Evolutionary conservation across 92 coral and sea anemone species (phyloP).

Genomic region (Ricordea florida): DNA sequence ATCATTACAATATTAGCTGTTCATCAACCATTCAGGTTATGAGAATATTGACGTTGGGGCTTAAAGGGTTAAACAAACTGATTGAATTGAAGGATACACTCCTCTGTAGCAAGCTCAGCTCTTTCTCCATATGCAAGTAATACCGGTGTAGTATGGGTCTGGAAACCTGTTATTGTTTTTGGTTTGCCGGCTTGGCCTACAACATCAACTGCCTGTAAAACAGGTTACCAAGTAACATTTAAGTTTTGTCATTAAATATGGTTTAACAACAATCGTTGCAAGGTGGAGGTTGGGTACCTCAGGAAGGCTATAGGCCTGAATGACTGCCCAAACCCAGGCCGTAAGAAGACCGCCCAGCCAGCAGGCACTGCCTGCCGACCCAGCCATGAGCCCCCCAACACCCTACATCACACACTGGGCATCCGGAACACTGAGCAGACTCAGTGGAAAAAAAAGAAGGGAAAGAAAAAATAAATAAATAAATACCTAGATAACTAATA

Average conservation of each 20-base stretch:
- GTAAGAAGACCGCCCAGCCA: too few relatives aligned
- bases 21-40: neutral
- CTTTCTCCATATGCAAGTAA: conserved; percentile 96
- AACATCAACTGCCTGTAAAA: conserved; percentile 92
- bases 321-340: too few relatives aligned
- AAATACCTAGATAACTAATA: neutral
- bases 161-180: conserved; percentile 97
- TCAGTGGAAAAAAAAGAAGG: too few relatives aligned
- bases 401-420: too few relatives aligned
- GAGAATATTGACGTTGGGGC: neutral
- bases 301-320: too few relatives aligned
- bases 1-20: neutral
- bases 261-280: too few relatives aligned
- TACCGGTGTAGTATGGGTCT: conserved; percentile 98
- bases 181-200: conserved; percentile 99
- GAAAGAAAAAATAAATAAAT: neutral
- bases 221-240: too few relatives aligned
- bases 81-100: conserved; percentile 86
- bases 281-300: too few relatives aligned
- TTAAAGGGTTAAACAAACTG: neutral
- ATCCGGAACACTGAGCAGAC: too few relatives aligned
- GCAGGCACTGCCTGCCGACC: too few relatives aligned
- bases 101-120: conserved; percentile 98
- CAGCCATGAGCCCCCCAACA: too few relatives aligned
- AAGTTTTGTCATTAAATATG: too few relatives aligned